Base-by-base conservation (phyloP, 2,888 invertebrate species). In the Merodon equestris region DNA sequence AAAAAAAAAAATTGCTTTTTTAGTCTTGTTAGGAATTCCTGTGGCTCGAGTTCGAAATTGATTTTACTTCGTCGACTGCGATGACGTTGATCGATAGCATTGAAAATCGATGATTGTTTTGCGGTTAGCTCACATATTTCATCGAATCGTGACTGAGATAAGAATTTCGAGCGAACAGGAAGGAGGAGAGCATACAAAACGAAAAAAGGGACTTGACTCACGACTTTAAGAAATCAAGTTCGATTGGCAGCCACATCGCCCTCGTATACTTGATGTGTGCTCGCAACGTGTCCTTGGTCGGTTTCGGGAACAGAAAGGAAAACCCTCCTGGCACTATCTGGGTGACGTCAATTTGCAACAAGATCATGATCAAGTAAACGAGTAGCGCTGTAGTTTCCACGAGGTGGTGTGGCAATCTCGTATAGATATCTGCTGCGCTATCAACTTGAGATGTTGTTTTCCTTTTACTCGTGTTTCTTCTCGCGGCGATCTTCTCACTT, bases 121-220 rank as follows among this genome's bases (percentile, higher is more conserved):
- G 58, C 60, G 50, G 51, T 60, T 60, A 50, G 44, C 42, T 53
- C 54, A 48, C 18, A 61, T 71, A 50, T 61, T 76, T 60, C 40
- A 51, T 40, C 27, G 60, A 77, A 67, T 72, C 76, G 72, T 72
- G 76, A 77, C 72, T 77, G 66, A 66, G 66, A 76, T 71, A 60
- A 66, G 60, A 67, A 50, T 56, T 51, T 71, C 38, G 27, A 64
- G 17, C 58, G 42, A 34, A 68, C 56, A 15, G 0, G 13, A 34
- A 7, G 27, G 19, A 19, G 13, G 13, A 50, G 9, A 27, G 14
- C 1, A 53, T n/a, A 56, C 44, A 42, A 19, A 45, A 48, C 57
- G 17, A 42, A 50, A 58, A 66, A 54, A 48, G 27, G 45, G 42
- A 27, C n/a, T n/a, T n/a, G n/a, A n/a, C 18, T 63, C 74, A 75